phyloP scores from a whole-genome alignment of 1,140 invertebrate genomes.

The Hypothenemus hampei region DNA sequence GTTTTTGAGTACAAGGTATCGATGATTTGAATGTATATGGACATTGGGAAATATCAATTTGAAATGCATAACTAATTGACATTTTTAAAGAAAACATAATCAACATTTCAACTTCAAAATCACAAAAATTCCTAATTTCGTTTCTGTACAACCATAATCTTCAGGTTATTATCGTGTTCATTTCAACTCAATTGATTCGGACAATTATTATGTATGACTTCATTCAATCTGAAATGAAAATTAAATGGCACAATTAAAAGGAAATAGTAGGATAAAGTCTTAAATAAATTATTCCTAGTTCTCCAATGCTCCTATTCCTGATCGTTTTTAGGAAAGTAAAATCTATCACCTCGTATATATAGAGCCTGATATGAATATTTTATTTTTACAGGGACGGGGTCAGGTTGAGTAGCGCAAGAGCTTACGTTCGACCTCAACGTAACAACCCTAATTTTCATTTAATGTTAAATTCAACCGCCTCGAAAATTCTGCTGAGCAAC shows the following conservation, averaged over 20 bases:
- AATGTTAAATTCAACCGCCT: slow-evolving; percentile 59
- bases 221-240: not conserved
- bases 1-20: too few relatives aligned
- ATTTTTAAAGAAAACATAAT: too few relatives aligned
- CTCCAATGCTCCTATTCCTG: too few relatives aligned
- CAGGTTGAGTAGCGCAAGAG: slow-evolving; percentile 58
- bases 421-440: slow-evolving; percentile 57
- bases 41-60: too few relatives aligned
- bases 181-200: not conserved
- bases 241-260: not conserved
- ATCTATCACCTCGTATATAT: not conserved
- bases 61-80: too few relatives aligned
- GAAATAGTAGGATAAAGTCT: not conserved
- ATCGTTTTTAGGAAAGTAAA: too few relatives aligned
- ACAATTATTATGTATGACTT: not conserved
- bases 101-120: too few relatives aligned
- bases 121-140: too few relatives aligned
- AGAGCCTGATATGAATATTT: not conserved
- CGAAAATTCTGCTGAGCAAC: slow-evolving; percentile 43
- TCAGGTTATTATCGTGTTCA: too few relatives aligned
- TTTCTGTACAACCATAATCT: too few relatives aligned
- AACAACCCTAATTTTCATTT: slow-evolving; percentile 65
- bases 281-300: not conserved
- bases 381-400: slow-evolving; percentile 52
- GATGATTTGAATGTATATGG: too few relatives aligned